Percentiles rank a stretch among this genome's conserved stretches.
These are phyloP conservation scores for Gastracanthus pulcherrimus DNA, from an alignment of 2,888 invertebrate species.

Conservation along the genomic window DNA sequence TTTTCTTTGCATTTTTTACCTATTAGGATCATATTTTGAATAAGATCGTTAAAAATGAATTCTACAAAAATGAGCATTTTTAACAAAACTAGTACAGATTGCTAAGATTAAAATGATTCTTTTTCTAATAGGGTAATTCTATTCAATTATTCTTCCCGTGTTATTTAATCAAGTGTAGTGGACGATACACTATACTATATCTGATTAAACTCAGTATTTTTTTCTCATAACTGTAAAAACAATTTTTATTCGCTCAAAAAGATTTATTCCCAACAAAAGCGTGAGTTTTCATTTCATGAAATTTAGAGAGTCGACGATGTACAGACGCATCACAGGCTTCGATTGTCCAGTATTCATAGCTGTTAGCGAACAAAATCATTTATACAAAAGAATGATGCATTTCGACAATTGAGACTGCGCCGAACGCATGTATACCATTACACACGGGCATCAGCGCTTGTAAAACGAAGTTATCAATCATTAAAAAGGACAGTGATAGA, in stretches of 20 bases:
- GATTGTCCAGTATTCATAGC: neutral
- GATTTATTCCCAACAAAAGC: neutral
- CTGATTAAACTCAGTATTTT: no score
- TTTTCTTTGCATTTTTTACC: no score
- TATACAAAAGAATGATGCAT: slow-evolving; percentile 11
- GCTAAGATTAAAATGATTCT: no score
- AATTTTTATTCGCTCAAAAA: neutral
- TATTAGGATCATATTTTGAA: no score
- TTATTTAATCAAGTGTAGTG: no score
- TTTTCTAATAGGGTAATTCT: no score
- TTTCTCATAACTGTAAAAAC: no score
- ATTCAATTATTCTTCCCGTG: no score
- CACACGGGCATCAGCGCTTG: neutral
- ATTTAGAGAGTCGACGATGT: neutral
- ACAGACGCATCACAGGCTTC: neutral
- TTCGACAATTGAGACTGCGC: neutral
- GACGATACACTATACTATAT: no score
- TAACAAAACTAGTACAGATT: no score
- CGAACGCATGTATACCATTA: neutral
- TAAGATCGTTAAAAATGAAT: no score
- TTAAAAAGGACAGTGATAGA: slow-evolving; percentile 9
- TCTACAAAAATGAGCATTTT: no score
- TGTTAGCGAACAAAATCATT: neutral
- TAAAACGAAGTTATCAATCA: slow-evolving; percentile 23
- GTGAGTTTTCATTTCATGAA: neutral